Conservation (phyloP, 2,113 vertebrate genomes). For the Urocynchramus pylzowi region DNA sequence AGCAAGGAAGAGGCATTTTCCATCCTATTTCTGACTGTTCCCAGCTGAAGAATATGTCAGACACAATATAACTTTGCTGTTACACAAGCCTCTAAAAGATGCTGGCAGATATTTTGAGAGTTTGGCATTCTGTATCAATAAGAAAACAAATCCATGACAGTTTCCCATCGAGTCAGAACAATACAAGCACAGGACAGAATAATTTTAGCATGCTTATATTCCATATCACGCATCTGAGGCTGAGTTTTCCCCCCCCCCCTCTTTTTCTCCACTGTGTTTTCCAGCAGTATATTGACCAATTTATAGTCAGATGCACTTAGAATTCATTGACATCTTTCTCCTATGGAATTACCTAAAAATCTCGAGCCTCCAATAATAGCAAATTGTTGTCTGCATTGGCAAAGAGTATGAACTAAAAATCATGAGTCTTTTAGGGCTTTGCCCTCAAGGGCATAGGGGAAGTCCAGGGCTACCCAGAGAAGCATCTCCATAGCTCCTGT, state of each 20-base stretch:
- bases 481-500: background rate
- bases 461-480: background rate
- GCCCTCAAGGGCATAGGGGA: background rate
- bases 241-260: background rate
- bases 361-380: background rate
- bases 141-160: background rate
- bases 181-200: background rate
- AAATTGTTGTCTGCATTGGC: background rate
- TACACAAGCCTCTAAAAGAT: background rate
- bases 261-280: background rate
- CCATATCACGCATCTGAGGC: background rate
- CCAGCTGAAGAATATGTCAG: background rate
- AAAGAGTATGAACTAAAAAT: background rate
- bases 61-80: background rate
- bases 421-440: background rate
- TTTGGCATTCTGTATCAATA: background rate
- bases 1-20: background rate
- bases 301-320: background rate
- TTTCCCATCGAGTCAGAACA: conserved; percentile 3
- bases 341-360: background rate
- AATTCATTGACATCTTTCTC: background rate
- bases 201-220: background rate
- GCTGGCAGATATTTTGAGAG: conserved; percentile 13
- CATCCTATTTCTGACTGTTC: conserved; percentile 9
- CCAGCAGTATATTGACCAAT: background rate